A percentile compares a stretch with the other conserved stretches of the same genome.
Evolutionary conservation across 2,113 vertebrate genomes (phyloP).

Genomic region (Sylvilagus bachmani): DNA sequence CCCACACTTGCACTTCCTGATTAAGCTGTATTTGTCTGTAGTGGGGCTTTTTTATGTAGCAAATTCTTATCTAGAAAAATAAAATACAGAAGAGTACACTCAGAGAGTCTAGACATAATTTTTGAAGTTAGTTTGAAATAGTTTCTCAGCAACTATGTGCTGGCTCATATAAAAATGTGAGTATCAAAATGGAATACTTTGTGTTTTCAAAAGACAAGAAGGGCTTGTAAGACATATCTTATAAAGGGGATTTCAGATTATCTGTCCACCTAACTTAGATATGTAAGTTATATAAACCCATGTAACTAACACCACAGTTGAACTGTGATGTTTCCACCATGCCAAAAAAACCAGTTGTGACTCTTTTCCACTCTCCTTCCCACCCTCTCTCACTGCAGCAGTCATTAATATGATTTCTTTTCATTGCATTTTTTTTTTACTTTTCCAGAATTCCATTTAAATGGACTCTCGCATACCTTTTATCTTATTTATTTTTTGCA

Average conservation of each 20-base stretch:
- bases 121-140: constrained; percentile 8
- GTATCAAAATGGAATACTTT: constrained; percentile 30
- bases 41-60: neutral
- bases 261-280: neutral
- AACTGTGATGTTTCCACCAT: neutral
- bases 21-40: neutral
- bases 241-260: neutral
- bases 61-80: constrained; percentile 8
- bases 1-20: neutral
- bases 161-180: neutral
- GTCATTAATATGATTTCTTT: neutral
- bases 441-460: neutral
- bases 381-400: neutral
- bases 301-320: neutral
- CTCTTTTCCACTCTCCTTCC: neutral
- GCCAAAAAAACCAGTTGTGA: neutral
- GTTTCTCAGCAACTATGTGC: neutral
- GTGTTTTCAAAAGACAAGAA: neutral
- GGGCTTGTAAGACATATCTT: neutral
- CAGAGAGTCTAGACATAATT: neutral
- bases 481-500: neutral
- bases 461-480: neutral
- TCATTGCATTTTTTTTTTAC: neutral
- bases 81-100: neutral
- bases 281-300: neutral